Conservation (phyloP, 35 echinoderm and acorn worm species). For the Diadema setosum region DNA sequence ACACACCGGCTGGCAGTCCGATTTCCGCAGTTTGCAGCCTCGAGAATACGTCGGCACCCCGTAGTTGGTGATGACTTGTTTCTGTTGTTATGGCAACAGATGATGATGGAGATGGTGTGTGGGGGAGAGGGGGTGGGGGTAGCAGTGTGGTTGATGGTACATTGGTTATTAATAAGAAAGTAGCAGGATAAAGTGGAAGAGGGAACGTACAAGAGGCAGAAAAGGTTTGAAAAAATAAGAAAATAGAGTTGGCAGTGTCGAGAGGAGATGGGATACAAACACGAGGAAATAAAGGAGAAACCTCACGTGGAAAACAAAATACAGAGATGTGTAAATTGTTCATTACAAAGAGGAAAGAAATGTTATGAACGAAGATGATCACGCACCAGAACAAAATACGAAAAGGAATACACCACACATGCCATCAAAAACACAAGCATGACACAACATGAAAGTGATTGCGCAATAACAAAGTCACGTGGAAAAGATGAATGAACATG, state of each 20-base stretch:
- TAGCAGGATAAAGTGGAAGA: background rate
- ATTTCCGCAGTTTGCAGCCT: background rate
- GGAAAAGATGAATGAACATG: too few relatives aligned
- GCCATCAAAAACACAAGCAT: too few relatives aligned
- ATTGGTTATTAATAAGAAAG: background rate
- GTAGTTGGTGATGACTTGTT: background rate
- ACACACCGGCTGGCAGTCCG: background rate
- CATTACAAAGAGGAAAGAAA: background rate
- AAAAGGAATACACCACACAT: too few relatives aligned
- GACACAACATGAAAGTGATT: too few relatives aligned
- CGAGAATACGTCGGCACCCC: background rate
- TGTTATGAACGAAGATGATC: background rate
- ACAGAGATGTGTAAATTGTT: background rate
- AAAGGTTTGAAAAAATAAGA: background rate
- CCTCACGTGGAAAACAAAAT: background rate
- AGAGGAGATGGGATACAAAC: background rate
- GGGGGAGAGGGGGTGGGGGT: background rate
- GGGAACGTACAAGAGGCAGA: background rate
- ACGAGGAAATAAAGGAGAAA: background rate
- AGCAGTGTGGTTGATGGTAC: background rate
- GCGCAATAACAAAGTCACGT: too few relatives aligned
- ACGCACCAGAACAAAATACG: too few relatives aligned
- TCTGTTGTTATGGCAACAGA: too few relatives aligned
- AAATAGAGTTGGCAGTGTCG: background rate
- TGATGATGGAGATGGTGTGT: background rate